phyloP scores from a whole-genome alignment of 2,797 vertebrate species.

The Pagetopsis macropterus region DNA sequence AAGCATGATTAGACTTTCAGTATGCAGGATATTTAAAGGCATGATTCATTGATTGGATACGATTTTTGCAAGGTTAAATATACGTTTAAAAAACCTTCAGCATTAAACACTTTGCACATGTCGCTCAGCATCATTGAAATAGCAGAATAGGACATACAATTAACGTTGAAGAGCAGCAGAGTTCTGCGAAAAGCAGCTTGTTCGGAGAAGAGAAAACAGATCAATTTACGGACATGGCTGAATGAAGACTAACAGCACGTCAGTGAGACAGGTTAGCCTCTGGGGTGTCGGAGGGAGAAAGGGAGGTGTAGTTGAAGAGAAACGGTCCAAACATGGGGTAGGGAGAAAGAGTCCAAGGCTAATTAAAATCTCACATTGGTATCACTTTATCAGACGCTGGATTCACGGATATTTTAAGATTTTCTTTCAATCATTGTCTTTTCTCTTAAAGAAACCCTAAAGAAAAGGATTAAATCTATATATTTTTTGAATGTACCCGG shows the following conservation, averaged over 20 bases:
- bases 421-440: conserved; percentile 29
- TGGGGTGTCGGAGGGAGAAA: neutral
- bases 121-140: neutral
- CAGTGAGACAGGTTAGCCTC: conserved; percentile 37
- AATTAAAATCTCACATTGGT: conserved; percentile 31
- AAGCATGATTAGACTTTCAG: conserved; percentile 15
- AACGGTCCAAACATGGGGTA: conserved; percentile 13
- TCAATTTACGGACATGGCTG: conserved; percentile 56
- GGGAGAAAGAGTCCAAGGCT: neutral
- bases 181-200: conserved; percentile 49
- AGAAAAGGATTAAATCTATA: conserved; percentile 45
- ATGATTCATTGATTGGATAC: conserved; percentile 6
- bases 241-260: conserved; percentile 51
- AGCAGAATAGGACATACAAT: conserved; percentile 27
- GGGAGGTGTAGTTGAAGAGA: conserved; percentile 12
- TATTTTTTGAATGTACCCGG: conserved; percentile 42
- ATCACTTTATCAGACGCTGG: conserved; percentile 2
- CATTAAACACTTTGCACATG: neutral
- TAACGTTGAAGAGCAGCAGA: conserved; percentile 20
- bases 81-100: neutral
- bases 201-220: conserved; percentile 61
- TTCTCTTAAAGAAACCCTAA: conserved; percentile 30
- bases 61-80: conserved; percentile 21
- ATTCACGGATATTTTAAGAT: conserved; percentile 28
- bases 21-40: neutral